phyloP scores from a whole-genome alignment of 2,113 vertebrate species.

The Podarcis cretensis region DNA sequence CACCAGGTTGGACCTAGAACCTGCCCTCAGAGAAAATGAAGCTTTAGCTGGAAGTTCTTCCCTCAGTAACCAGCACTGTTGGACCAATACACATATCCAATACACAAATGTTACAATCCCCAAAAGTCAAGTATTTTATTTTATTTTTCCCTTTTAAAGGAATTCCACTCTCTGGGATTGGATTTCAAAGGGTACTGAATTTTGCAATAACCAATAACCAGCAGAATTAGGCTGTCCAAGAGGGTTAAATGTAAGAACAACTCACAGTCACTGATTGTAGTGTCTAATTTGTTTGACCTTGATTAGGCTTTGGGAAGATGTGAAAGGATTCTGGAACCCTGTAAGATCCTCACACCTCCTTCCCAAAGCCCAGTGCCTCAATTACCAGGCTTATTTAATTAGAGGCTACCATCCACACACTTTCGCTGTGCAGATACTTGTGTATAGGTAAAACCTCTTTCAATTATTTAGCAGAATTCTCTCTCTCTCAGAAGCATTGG shows the following conservation, averaged over 20 bases:
- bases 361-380: too few relatives aligned
- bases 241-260: neutral
- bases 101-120: neutral
- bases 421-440: too few relatives aligned
- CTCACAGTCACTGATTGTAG: too few relatives aligned
- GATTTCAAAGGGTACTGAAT: neutral
- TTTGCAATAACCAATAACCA: neutral
- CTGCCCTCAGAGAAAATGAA: neutral
- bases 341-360: too few relatives aligned
- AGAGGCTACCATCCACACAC: too few relatives aligned
- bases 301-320: too few relatives aligned
- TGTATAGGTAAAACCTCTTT: too few relatives aligned
- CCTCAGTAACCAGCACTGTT: neutral
- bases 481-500: too few relatives aligned
- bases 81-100: neutral
- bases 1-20: neutral
- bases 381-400: too few relatives aligned
- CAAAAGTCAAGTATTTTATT: neutral
- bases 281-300: too few relatives aligned
- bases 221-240: neutral
- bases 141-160: neutral
- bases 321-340: too few relatives aligned
- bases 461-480: too few relatives aligned
- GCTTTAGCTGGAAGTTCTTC: neutral
- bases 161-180: neutral